Base-by-base conservation (phyloP, 2,888 invertebrate genomes). In the Drosophila yooni region DNA sequence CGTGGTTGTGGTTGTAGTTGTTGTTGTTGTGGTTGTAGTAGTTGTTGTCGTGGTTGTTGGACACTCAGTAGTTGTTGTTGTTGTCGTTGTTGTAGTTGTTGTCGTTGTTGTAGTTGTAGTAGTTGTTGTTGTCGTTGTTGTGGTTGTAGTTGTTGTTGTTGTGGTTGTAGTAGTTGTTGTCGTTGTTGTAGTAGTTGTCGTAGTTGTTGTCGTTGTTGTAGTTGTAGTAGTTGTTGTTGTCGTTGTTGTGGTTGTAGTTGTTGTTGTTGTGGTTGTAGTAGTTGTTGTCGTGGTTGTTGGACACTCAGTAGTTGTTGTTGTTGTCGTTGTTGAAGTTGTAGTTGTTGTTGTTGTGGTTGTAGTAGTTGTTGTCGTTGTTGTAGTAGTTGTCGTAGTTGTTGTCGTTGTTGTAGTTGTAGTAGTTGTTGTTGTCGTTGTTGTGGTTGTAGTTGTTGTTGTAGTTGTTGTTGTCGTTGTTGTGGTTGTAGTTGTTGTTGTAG, bases 261-360 rank as follows among this genome's bases (percentile, higher is more conserved):
- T 34, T 11, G 18, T 10, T 1, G 73, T 62, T 0, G 71, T 65
- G 4, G 73, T 71, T 11, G 57, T 52, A 1, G 70, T 66, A n/a
- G 76, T 53, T 7, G 50, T 27, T 2, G 54, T 21, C 15, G 76
- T 70, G 0, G 59, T 50, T 7, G 73, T 36, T 46, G 2, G 21
- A 21, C 21, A 21, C 21, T 21, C 21, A 21, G 21, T 38, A 0
- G 2, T 36, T 2, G 38, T 38, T 0, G 38, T 18, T 0, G 36
- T 18, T 1, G 36, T 36, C 0, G 18, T 36, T 0, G 18, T 38
- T 36, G 34, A 6, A 0, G 36, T 36, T 0, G 38, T n/a, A n/a
- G n/a, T 38, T 0, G 6, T 18, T 2, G 36, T 36, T 0, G 36
- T 36, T 2, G 18, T 36, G 0, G 7, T 38, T 18, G 38, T 18